Percentiles rank a stretch among this genome's conserved stretches.
Evolutionary conservation across 2,888 invertebrate species (phyloP).

Genomic region (Teinopalpus imperialis): DNA sequence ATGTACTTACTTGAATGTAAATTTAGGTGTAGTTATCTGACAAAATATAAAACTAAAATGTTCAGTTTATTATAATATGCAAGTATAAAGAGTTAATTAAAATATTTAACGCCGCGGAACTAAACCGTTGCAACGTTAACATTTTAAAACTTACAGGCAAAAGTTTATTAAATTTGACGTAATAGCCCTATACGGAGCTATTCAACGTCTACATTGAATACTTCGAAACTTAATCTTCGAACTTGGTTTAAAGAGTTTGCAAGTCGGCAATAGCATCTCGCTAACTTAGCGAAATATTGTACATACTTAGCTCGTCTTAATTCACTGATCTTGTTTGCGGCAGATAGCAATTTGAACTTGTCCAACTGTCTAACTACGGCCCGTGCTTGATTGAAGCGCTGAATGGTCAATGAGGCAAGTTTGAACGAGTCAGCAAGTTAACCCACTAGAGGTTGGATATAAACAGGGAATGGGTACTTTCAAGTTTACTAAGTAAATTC

Average conservation of each 20-base stretch:
- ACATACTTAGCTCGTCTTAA: slow-evolving; percentile 65
- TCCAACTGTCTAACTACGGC: slow-evolving; percentile 50
- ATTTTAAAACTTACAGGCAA: too few relatives aligned
- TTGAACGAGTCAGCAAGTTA: slow-evolving; percentile 24
- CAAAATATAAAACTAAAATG: too few relatives aligned
- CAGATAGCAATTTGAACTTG: slow-evolving; percentile 70
- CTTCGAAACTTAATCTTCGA: neutral
- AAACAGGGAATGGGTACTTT: too few relatives aligned
- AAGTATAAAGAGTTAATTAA: too few relatives aligned
- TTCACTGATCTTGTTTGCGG: slow-evolving; percentile 71
- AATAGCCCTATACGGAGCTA: neutral
- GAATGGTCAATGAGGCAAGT: slow-evolving; percentile 32
- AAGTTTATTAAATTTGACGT: neutral
- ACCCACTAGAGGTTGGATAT: slow-evolving; percentile 16
- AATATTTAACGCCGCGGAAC: too few relatives aligned
- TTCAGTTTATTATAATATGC: too few relatives aligned
- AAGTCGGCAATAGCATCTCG: slow-evolving; percentile 33
- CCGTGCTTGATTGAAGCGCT: slow-evolving; percentile 36
- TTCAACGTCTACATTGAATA: neutral
- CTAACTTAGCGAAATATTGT: slow-evolving; percentile 34
- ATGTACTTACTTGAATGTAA: too few relatives aligned
- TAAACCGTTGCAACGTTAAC: too few relatives aligned
- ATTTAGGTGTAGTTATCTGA: too few relatives aligned
- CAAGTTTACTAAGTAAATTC: too few relatives aligned
- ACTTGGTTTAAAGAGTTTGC: neutral